Conservation (phyloP, 2,797 vertebrate species). For the Alcedo atthis region DNA sequence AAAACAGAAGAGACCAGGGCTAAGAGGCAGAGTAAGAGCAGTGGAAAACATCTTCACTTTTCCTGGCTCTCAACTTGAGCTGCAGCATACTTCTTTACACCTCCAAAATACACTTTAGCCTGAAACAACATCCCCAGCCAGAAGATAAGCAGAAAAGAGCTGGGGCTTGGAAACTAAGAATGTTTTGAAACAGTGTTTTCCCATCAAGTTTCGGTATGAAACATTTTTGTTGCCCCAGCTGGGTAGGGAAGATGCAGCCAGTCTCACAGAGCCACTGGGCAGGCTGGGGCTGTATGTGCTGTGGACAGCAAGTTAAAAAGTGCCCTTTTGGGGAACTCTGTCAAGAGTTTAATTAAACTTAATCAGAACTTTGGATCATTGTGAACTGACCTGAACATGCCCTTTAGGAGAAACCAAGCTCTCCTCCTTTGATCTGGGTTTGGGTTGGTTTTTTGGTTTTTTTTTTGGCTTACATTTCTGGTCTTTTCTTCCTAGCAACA, state of each 20-base stretch:
- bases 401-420: neutral
- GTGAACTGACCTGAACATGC: neutral
- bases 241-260: neutral
- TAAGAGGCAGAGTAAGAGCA: neutral
- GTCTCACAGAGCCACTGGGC: accelerated
- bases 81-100: neutral
- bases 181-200: neutral
- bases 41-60: neutral
- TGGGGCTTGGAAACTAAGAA: neutral
- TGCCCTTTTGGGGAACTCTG: neutral
- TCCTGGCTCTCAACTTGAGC: neutral
- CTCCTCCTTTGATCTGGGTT: neutral
- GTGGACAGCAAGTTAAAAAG: neutral
- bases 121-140: neutral
- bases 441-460: too few relatives aligned
- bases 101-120: neutral
- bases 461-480: neutral
- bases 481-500: neutral
- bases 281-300: neutral
- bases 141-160: neutral
- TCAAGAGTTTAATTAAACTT: neutral
- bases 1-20: neutral
- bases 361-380: neutral
- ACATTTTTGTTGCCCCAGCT: neutral
- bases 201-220: neutral